Evolutionary conservation across 2,113 vertebrate species (phyloP).

Genomic region (Malaclemys terrapin): DNA sequence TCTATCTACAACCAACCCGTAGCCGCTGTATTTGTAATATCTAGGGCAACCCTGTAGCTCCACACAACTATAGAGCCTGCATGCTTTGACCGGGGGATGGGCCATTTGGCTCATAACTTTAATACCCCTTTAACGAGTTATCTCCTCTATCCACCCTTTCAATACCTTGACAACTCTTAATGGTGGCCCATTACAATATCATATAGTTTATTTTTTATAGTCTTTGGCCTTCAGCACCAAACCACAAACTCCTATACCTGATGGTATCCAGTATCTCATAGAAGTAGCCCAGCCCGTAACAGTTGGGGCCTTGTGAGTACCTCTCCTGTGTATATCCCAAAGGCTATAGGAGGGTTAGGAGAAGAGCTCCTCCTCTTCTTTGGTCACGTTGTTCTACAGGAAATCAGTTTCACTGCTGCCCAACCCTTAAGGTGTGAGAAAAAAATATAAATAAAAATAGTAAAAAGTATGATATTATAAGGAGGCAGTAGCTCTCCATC

Average conservation of each 20-base stretch:
- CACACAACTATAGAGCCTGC: neutral
- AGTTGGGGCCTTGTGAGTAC: neutral
- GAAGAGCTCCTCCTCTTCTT: neutral
- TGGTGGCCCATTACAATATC: neutral
- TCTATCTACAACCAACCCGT: neutral
- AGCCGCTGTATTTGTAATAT: neutral
- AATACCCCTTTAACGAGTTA: neutral
- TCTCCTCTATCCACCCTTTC: neutral
- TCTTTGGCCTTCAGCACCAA: neutral
- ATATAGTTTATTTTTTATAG: neutral
- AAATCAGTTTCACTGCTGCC: rapidly evolving
- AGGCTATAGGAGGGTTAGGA: neutral
- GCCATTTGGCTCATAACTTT: neutral
- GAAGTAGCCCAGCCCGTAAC: neutral
- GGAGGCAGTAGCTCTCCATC: neutral
- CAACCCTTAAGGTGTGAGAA: neutral
- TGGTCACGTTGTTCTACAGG: neutral
- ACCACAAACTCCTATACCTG: neutral
- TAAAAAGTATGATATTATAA: rapidly evolving
- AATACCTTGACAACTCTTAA: neutral
- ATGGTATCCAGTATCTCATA: neutral
- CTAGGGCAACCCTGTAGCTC: neutral
- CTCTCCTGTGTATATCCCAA: neutral
- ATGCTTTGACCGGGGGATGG: neutral
- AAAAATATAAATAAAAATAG: neutral